Conservation (phyloP, 2,113 vertebrate genomes). For the Lynx canadensis region DNA sequence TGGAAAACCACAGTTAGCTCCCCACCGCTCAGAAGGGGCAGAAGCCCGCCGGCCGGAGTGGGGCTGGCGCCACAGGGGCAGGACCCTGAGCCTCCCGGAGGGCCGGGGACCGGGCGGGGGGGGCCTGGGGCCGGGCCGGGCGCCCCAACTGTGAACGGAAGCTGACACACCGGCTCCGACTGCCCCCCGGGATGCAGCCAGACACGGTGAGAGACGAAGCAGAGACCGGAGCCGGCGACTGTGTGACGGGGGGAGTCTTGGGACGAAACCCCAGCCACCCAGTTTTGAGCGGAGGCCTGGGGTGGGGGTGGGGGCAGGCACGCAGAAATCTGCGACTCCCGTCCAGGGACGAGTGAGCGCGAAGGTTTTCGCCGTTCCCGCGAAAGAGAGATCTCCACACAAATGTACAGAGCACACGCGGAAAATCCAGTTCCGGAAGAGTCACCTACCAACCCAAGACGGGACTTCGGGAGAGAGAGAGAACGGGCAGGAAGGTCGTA, state of each 20-base stretch:
- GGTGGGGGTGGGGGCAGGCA: neutral
- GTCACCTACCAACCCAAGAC: neutral
- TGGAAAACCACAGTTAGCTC: neutral
- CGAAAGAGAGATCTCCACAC: neutral
- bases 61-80: neutral
- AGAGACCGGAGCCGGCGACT: neutral
- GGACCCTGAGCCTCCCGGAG: neutral
- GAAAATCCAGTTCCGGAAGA: no score
- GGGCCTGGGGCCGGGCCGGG: neutral
- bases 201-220: neutral
- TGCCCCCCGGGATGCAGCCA: neutral
- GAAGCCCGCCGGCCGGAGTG: accelerated
- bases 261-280: neutral
- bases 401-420: neutral
- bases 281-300: neutral
- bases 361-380: neutral
- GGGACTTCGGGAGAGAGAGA: neutral
- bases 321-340: neutral
- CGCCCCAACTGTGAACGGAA: neutral
- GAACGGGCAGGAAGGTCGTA: neutral
- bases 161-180: neutral
- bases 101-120: accelerated
- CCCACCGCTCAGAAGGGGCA: neutral
- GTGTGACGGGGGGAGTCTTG: neutral
- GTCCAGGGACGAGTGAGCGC: accelerated